A percentile compares a stretch with the other conserved stretches of the same genome.
These are phyloP conservation scores for Isaurus tuberculatus DNA, from an alignment of 92 coral and sea anemone genomes.

Conservation along the genomic window DNA sequence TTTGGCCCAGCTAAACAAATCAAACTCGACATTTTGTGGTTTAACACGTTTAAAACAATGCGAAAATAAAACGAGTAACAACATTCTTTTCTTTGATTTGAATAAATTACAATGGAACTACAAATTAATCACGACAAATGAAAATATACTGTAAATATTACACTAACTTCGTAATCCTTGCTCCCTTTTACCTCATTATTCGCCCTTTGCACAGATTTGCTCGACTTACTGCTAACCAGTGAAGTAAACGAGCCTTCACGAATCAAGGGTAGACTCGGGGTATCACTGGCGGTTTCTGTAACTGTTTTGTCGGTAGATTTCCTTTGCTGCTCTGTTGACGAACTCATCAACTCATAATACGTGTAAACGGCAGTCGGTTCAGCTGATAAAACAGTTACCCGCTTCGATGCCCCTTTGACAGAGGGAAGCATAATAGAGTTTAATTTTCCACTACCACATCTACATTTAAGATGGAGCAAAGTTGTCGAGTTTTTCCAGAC, in stretches of 20 bases:
- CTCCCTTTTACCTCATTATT: not conserved
- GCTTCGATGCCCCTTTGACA: not conserved
- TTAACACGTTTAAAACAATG: too few relatives aligned
- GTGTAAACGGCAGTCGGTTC: slow-evolving; percentile 34
- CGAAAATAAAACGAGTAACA: not conserved
- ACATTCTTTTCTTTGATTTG: not conserved
- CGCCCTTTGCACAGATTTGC: slow-evolving; percentile 11
- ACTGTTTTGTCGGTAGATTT: slow-evolving; percentile 24
- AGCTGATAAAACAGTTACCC: slow-evolving; percentile 5
- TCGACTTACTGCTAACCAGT: slow-evolving; percentile 63
- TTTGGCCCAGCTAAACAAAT: too few relatives aligned
- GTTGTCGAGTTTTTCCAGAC: too few relatives aligned
- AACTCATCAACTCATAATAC: not conserved
- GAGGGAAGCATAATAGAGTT: slow-evolving; percentile 22
- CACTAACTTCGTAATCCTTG: not conserved
- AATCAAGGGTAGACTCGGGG: slow-evolving; percentile 73
- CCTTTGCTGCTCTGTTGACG: not conserved
- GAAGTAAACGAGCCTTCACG: slow-evolving; percentile 79
- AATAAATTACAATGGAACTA: not conserved
- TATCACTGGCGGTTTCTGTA: slow-evolving; percentile 24
- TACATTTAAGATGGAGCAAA: too few relatives aligned
- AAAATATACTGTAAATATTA: not conserved
- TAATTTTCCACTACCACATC: not conserved
- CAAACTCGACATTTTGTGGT: too few relatives aligned
- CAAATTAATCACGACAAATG: not conserved